A percentile compares a stretch with the other conserved stretches of the same genome.
These are phyloP conservation scores for Caenorhabditis remanei DNA, from an alignment of 1,140 invertebrate species.

Conservation along the genomic window DNA sequence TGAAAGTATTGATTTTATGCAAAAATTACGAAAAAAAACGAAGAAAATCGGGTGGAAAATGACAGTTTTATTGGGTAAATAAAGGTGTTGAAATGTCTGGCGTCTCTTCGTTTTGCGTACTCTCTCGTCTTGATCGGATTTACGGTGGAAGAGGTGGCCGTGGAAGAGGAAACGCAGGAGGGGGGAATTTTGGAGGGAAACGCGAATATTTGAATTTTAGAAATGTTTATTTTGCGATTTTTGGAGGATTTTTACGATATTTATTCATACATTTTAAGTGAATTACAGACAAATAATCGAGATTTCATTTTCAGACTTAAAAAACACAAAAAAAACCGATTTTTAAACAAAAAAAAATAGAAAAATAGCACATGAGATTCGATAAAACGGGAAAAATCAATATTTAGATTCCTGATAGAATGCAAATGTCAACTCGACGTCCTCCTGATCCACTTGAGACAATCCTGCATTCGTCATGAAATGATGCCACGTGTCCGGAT, in stretches of 20 bases:
- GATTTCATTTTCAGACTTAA: no score
- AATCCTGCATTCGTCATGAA: constrained; percentile 47
- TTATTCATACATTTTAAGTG: no score
- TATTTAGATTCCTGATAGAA: constrained; percentile 50
- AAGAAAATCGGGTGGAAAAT: constrained; percentile 29
- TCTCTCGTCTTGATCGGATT: background rate
- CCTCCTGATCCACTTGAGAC: background rate
- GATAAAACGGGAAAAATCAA: background rate
- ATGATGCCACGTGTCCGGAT: constrained; percentile 43
- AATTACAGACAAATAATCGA: no score
- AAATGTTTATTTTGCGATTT: background rate
- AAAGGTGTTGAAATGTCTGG: background rate
- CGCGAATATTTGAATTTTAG: background rate
- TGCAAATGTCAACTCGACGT: constrained; percentile 17
- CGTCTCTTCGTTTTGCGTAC: background rate
- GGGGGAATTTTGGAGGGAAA: background rate
- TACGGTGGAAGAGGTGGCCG: background rate
- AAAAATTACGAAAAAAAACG: background rate
- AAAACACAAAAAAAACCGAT: no score
- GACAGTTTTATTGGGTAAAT: constrained; percentile 37
- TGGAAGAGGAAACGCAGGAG: constrained; percentile 2
- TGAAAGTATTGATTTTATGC: background rate
- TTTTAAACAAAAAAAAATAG: background rate
- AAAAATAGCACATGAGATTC: background rate
- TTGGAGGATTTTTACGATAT: background rate